Conservation (phyloP, 1,140 invertebrate genomes). For the Globodera rostochiensis region DNA sequence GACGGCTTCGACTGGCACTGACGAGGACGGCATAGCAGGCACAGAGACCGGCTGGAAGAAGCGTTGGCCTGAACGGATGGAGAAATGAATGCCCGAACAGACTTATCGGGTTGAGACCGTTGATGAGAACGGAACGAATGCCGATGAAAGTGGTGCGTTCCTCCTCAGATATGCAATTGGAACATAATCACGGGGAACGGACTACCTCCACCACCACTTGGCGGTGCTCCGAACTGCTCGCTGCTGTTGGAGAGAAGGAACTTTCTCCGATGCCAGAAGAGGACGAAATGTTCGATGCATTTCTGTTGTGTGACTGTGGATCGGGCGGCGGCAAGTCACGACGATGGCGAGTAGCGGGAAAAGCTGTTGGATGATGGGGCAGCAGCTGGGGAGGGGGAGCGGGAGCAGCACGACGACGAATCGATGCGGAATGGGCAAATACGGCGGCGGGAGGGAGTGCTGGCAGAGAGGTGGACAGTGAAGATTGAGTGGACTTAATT, state of each 20-base stretch:
- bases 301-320: not conserved
- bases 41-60: slow-evolving; percentile 20
- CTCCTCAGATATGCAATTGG: slow-evolving; percentile 5
- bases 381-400: not conserved
- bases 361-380: not conserved
- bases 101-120: not conserved
- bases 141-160: slow-evolving; percentile 16
- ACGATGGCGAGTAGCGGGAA: not conserved
- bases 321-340: not conserved
- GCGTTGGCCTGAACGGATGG: slow-evolving; percentile 14
- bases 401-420: not conserved
- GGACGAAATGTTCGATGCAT: not conserved
- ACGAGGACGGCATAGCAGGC: not conserved
- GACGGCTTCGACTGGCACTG: not conserved
- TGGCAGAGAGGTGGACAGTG: not conserved
- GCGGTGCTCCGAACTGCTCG: not conserved
- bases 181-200: not conserved
- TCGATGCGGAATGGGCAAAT: not conserved
- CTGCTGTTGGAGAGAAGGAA: not conserved
- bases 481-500: not conserved
- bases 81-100: not conserved
- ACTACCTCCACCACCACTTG: not conserved
- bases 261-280: not conserved
- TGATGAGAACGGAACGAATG: slow-evolving; percentile 28
- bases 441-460: not conserved